Base-by-base conservation (phyloP, 2,888 invertebrate species). In the Smittia aterrima region DNA sequence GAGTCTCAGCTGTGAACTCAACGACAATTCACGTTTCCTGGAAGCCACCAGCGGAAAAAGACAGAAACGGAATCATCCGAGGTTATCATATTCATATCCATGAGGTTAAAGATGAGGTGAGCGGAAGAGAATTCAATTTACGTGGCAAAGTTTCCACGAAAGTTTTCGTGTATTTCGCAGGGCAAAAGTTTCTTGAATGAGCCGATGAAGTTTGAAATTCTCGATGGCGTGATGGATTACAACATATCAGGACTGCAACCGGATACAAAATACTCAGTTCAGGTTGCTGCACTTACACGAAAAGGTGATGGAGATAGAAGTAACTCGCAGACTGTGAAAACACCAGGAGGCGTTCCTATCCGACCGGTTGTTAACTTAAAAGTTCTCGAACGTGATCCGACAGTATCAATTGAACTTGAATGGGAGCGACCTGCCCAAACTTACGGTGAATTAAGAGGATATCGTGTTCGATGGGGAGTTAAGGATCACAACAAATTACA, bases 71-170 rank as follows among this genome's bases (percentile, higher is more conserved):
- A 66, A 92, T 97, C 77, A 96, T 99, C 78, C 88, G 96, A 76
- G 98, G 98, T 25, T 99, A 98, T 84, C 97, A 98, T 82, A 93
- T 99, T 75, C 95, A 96, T 81, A 92, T 95, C 1, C 95, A 96
- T 82, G 95, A 96, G 86, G 88, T 92, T 66, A 89, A 91, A 80
- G 91, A 92, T 81, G 92, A 93, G 88, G 94, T 93, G 82, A 32
- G 32, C 9, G 32, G 9, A 9, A 32, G 4, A 6, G 9, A 32
- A 32, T 32, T 32, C 80, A 71, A 62, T 22, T 22, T 68, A 47
- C 76, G 11, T 41, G n/a, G n/a, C n/a, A n/a, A n/a, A n/a, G n/a
- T n/a, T n/a, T n/a, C n/a, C n/a, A n/a, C n/a, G n/a, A n/a, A n/a
- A n/a, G n/a, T n/a, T n/a, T n/a, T n/a, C n/a, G n/a, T n/a, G n/a